A percentile compares a stretch with the other conserved stretches of the same genome.
phyloP scores from a whole-genome alignment of 92 coral and sea anemone species.

The Parazoanthus swiftii region DNA sequence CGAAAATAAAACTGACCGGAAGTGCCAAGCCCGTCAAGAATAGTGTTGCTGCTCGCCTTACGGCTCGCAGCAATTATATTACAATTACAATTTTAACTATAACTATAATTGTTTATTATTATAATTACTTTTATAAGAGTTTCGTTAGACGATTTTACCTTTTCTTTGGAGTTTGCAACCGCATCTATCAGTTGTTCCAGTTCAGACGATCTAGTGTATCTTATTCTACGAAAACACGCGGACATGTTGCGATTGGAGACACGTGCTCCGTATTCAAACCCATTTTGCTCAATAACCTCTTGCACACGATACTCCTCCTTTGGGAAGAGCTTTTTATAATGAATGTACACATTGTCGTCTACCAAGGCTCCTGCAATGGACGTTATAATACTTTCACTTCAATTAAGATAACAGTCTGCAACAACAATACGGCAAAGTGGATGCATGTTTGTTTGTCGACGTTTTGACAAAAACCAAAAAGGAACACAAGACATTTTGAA shows the following conservation, averaged over 20 bases:
- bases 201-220: background rate
- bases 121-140: background rate
- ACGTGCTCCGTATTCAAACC: conserved; percentile 8
- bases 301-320: conserved; percentile 3
- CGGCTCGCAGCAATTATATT: no score
- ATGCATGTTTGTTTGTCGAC: no score
- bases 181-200: conserved; percentile 8
- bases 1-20: no score
- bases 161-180: background rate
- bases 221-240: conserved; percentile 1
- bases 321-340: conserved; percentile 10
- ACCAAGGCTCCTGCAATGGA: conserved; percentile 1
- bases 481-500: no score
- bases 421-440: no score
- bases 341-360: background rate
- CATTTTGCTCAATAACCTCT: conserved; percentile 12
- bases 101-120: no score
- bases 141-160: background rate
- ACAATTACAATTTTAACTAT: no score
- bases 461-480: no score
- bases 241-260: conserved; percentile 17
- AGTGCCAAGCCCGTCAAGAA: no score
- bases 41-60: no score
- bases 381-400: background rate
- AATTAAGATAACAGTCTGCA: no score